Percentiles rank a stretch among this genome's conserved stretches.
These are phyloP conservation scores for Bucorvus abyssinicus DNA, from an alignment of 2,797 vertebrate genomes.

Conservation along the genomic window DNA sequence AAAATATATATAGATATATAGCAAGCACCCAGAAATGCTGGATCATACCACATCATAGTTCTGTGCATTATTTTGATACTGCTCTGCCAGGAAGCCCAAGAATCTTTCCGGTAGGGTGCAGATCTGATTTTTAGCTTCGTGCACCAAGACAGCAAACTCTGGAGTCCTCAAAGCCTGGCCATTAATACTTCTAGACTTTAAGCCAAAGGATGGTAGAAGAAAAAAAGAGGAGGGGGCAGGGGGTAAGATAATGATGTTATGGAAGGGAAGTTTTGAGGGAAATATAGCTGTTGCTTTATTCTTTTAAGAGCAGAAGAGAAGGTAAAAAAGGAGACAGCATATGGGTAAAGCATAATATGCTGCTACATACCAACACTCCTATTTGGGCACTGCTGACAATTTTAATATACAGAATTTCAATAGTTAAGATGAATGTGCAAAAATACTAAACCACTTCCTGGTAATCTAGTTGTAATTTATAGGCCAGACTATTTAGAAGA, in stretches of 20 bases:
- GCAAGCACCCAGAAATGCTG: background rate
- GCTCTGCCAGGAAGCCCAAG: background rate
- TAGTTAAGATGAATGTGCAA: background rate
- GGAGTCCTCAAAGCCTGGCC: background rate
- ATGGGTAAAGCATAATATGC: background rate
- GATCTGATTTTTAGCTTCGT: background rate
- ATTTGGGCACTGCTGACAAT: background rate
- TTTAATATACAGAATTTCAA: background rate
- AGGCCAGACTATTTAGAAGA: background rate
- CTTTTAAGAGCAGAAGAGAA: background rate
- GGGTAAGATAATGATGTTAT: background rate
- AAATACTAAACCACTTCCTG: background rate
- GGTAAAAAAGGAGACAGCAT: background rate
- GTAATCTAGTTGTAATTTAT: background rate
- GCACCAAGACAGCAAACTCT: background rate
- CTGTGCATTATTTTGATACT: background rate
- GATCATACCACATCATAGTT: background rate
- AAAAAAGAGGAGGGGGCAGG: rapidly evolving
- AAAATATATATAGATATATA: background rate
- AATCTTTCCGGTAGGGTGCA: background rate
- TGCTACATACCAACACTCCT: background rate
- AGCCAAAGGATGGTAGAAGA: background rate
- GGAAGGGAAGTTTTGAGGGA: background rate
- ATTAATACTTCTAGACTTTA: background rate
- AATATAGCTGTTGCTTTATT: background rate